phyloP scores from a whole-genome alignment of 2,113 vertebrate species.

The Perca schrenkii region DNA sequence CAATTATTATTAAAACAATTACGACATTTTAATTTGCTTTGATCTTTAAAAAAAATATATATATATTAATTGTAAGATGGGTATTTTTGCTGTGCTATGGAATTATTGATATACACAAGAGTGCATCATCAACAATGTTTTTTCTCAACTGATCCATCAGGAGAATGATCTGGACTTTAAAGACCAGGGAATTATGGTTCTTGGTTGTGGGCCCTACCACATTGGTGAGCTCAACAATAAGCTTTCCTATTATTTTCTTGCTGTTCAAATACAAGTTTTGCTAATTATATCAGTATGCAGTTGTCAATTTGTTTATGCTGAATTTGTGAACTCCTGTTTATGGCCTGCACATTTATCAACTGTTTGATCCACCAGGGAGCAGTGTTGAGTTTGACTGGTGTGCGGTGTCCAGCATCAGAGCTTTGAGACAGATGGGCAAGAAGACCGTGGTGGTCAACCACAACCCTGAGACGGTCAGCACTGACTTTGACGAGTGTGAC shows the following conservation, averaged over 20 bases:
- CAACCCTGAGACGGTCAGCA: constrained; percentile 98
- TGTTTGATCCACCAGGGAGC: constrained; percentile 86
- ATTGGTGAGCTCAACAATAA: constrained; percentile 87
- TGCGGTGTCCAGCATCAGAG: constrained; percentile 94
- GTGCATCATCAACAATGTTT: not conserved
- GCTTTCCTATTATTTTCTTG: not conserved
- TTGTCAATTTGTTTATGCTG: not conserved
- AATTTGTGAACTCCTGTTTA: not conserved
- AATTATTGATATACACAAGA: not conserved
- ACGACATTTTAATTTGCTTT: not conserved
- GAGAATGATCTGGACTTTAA: constrained; percentile 94
- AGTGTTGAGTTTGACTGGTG: constrained; percentile 99
- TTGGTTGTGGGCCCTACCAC: constrained; percentile 97
- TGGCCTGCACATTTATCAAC: not conserved
- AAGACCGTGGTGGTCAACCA: constrained; percentile 95
- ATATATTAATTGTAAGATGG: not conserved
- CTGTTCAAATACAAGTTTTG: not conserved
- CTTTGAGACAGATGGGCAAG: constrained; percentile 90
- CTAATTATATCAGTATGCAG: not conserved
- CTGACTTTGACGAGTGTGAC: constrained; percentile 98
- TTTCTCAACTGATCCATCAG: constrained; percentile 73
- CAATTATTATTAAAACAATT: not conserved
- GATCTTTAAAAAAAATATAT: not conserved
- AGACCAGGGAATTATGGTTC: constrained; percentile 93
- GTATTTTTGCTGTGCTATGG: not conserved